Evolutionary conservation across 2,113 vertebrate genomes (phyloP).

Genomic region (Nothobranchius kuhntae): DNA sequence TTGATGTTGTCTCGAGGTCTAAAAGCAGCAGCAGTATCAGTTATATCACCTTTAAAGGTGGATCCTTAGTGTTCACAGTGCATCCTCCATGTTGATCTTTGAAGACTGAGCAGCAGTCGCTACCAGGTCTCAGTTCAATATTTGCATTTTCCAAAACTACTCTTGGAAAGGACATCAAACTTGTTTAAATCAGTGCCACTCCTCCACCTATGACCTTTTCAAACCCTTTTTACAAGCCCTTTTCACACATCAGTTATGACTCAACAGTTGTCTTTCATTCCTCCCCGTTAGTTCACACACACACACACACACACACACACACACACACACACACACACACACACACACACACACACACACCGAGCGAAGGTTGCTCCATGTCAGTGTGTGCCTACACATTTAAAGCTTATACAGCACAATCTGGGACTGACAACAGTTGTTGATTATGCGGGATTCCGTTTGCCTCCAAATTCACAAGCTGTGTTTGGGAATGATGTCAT

Average conservation of each 20-base stretch:
- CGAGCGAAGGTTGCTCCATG: too few species aligned
- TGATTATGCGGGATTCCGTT: too few species aligned
- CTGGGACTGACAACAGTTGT: neutral
- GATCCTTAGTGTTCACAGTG: neutral
- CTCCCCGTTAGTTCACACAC: neutral
- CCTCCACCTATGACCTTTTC: neutral
- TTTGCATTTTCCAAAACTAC: conserved; percentile 8
- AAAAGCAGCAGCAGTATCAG: neutral
- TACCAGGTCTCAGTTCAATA: conserved; percentile 2
- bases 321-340: too few species aligned
- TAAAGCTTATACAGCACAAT: neutral
- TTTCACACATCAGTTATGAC: neutral
- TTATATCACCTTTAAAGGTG: neutral
- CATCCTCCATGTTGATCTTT: too few species aligned
- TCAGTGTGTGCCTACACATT: neutral
- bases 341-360: too few species aligned
- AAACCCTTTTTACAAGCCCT: neutral
- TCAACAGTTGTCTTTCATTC: neutral
- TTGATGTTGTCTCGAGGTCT: neutral
- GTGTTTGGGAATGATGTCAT: too few species aligned
- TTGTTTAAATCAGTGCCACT: neutral
- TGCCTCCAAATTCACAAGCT: too few species aligned
- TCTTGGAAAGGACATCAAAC: neutral
- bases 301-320: neutral
- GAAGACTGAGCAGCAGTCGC: neutral